phyloP scores from a whole-genome alignment of 1,140 invertebrate genomes.

The Drosophila oshimai region DNA sequence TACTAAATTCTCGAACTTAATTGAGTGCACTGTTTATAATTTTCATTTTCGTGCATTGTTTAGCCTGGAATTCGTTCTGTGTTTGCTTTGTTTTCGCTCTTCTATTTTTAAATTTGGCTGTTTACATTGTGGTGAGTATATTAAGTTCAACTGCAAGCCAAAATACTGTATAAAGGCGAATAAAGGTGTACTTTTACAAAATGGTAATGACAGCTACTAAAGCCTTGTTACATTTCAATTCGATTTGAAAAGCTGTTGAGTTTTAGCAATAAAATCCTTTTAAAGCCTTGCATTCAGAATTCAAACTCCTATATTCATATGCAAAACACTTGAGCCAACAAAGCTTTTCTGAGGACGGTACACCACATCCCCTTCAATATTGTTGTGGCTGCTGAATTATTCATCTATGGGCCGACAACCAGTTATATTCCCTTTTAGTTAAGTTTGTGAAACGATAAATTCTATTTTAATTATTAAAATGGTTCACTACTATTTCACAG shows the following conservation, averaged over 20 bases:
- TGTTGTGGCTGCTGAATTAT: not conserved
- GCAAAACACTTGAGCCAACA: not conserved
- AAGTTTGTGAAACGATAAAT: not conserved
- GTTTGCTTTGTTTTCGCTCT: conserved; percentile 15
- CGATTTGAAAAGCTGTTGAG: not conserved
- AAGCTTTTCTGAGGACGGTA: not conserved
- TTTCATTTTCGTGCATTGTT: conserved; percentile 11
- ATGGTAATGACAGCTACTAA: no score
- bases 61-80: conserved; percentile 17
- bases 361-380: not conserved
- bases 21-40: conserved; percentile 30
- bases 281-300: not conserved
- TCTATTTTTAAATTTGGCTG: conserved; percentile 37
- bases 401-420: no score
- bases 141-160: not conserved
- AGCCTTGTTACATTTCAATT: no score
- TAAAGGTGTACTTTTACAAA: not conserved
- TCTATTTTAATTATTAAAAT: not conserved
- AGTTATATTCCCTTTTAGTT: not conserved
- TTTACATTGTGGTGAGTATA: conserved; percentile 28
- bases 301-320: no score
- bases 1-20: conserved; percentile 11
- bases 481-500: no score
- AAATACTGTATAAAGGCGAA: no score
- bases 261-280: not conserved